Base-by-base conservation (phyloP, 2,888 invertebrate species). In the Apoderus coryli region DNA sequence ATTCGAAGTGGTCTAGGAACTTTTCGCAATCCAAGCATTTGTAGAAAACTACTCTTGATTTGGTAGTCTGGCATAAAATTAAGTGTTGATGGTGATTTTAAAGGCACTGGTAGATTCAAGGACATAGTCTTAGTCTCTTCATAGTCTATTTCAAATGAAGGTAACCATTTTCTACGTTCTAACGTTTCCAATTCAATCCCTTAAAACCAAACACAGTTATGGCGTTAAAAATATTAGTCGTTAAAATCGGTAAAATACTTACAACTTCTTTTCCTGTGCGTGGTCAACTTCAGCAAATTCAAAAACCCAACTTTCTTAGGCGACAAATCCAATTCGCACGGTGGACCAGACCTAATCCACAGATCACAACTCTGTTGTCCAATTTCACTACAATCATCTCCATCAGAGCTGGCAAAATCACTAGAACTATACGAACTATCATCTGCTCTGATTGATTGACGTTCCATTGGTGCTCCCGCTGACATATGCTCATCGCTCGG, bases 211-310 rank as follows among this genome's bases (percentile, higher is more conserved):
- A 19, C 19, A 6, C 6, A 25, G 6, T n/a, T 10, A 25, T 10
- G n/a, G 10, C 6, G 6, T 25, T 10, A n/a, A 6, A 25, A 25
- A 25, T 7, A 25, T 7, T 10, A n/a, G 6, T 7, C 25, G 6
- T 6, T 14, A 11, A 19, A 19, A 19, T n/a, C n/a, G 19, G n/a
- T 7, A 6, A 6, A n/a, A 6, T n/a, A 44, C 59, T 59, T 59
- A 76, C 77, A 72, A 59, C 70, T 72, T 44, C 59, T 69, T 38
- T 53, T 59, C 28, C 60, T 57, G 32, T 63, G 61, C n/a, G 76
- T 71, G 4, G 72, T 72, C 34, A 78, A 54, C 28, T 64, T 68
- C 38, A 77, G 69, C 41, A 65, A 60, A 14, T 69, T 63, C 30
- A 78, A 59, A 50, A 77, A 77, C 10, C 67, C 57, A 10, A 67